Evolutionary conservation across 2,797 vertebrate species (phyloP), one percentile per base, ranked within the genome.

Genomic region (Picus viridis): DNA sequence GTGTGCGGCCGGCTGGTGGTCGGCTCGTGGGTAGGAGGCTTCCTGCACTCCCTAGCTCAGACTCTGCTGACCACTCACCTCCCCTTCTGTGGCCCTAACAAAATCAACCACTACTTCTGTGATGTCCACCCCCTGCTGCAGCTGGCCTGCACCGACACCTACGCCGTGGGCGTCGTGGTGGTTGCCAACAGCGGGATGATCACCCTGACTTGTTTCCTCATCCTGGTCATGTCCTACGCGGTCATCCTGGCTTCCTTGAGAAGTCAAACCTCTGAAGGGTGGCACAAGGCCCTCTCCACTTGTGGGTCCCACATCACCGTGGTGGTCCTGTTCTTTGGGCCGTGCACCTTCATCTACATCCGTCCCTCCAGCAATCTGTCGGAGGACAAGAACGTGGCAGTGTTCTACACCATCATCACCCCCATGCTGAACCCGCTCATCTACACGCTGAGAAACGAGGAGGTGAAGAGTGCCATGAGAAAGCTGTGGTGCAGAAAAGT

Each of bases 391-490:
- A 93, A 54, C 6, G 53, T 93, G 30, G 91, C 94, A 5, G 16
- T 97, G 47, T 97, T 97, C 84, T 96, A 97, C 27, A 62, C 87
- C 1, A 61, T 97, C 47, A 69, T 97, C 58, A 69, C 95, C 0
- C 92, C 97, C 20, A 92, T 96, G 95, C 83, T 97, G 56, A 97
- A 96, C 32, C 96, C 95, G 1, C 51, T 97, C 43, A 97, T 96
- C 83, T 97, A 95, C 23, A 96, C 89, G 0, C 74, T 98, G 15
- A 67, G 81, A 30, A 97, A 97, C 4, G 11, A 85, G 34, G 95
- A 97, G 76, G 92, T 97, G n/a, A 98, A 97, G 56, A 96, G 36
- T 53, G 76, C 92, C 32, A 69, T 97, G 88, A 97, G 75, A 64
- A 97, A 91, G 72, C 45, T 96, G 6, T 97, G 96, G 96, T 18